Base-by-base conservation (phyloP, 2,888 invertebrate species). In the Eutolmus rufibarbis region DNA sequence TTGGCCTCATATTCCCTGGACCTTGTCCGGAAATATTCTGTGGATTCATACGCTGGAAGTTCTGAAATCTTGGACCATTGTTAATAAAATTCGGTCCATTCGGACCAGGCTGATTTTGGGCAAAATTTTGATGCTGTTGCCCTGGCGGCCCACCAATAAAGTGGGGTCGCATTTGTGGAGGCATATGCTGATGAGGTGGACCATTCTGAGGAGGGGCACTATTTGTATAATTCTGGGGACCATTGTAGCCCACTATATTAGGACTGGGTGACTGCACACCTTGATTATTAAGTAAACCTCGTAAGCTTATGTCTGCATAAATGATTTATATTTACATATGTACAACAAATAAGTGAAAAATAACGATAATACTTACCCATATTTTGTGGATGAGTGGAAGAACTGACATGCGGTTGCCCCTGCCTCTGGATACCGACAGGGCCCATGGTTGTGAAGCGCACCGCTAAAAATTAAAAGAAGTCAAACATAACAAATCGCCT, bases 341-440 rank as follows among this genome's bases (percentile, higher is more conserved):
- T 88, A 87, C 87, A 87, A 86, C 86, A 82, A 37, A 82, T 87
- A 86, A 87, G 37, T 86, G 51, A 85, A 77, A 51, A 85, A 84
- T 43, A 82, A 87, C 74, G 86, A 87, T 74, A 28, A 79, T 81
- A 87, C 90, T 90, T 91, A 92, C 93, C 94, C 93, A 94, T 93
- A 90, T 94, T 94, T 91, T 94, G 94, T 89, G 95, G 95, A 91
- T 95, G 95, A 90, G 95, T 95, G 90, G 95, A 95, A 91, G 95
- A 95, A 90, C 94, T 94, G 91, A 95, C 95, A 92, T 94, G 95
- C 90, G 94, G 93, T 90, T 94, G 94, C 87, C 92, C 92, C 82
- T 94, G 93, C 14, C 93, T 91, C 87, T 92, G 92, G 91, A 92
- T 92, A 81, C 92, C 91, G 46, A 91, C 91, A 87, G 92, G 92